Conservation (phyloP, 1,140 invertebrate species). For the Trichogramma pretiosum region DNA sequence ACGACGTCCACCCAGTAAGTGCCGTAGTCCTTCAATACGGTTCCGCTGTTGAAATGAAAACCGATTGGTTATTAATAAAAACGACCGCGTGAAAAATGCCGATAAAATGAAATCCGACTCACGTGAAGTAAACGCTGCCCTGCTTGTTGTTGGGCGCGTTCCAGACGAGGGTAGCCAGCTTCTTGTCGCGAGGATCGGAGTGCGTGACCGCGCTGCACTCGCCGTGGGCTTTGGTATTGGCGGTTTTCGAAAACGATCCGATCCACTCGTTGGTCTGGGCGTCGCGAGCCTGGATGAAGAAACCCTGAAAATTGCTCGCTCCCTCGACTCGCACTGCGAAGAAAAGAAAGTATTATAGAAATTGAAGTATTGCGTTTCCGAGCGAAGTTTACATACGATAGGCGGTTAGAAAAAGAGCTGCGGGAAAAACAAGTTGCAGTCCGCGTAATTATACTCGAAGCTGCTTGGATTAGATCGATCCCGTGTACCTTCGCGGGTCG, state of each 20-base stretch:
- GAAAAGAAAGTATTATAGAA: too few species aligned
- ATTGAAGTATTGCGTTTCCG: too few species aligned
- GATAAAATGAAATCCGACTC: conserved; percentile 36
- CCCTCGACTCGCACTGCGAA: conserved; percentile 55
- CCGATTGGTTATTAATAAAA: conserved; percentile 21
- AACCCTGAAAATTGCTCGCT: conserved; percentile 61
- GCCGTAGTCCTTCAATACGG: conserved; percentile 60
- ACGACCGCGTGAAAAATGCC: background rate
- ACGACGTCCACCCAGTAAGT: conserved; percentile 59
- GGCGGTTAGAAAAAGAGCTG: too few species aligned
- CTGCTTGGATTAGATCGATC: too few species aligned
- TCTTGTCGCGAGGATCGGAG: conserved; percentile 65
- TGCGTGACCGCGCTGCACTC: conserved; percentile 74
- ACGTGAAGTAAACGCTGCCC: conserved; percentile 73
- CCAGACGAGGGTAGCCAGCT: conserved; percentile 64
- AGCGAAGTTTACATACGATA: too few species aligned
- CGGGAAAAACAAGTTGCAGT: too few species aligned
- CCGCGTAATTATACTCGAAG: too few species aligned
- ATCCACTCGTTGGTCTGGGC: conserved; percentile 59
- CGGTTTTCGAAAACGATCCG: conserved; percentile 59
- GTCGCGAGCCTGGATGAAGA: conserved; percentile 72
- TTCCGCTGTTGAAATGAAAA: conserved; percentile 53
- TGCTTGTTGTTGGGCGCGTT: conserved; percentile 54
- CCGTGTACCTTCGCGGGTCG: too few species aligned
- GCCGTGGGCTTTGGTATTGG: conserved; percentile 62